A percentile compares a stretch with the other conserved stretches of the same genome.
These are phyloP conservation scores for Cenopis cana DNA, from an alignment of 2,888 invertebrate species.

Conservation along the genomic window DNA sequence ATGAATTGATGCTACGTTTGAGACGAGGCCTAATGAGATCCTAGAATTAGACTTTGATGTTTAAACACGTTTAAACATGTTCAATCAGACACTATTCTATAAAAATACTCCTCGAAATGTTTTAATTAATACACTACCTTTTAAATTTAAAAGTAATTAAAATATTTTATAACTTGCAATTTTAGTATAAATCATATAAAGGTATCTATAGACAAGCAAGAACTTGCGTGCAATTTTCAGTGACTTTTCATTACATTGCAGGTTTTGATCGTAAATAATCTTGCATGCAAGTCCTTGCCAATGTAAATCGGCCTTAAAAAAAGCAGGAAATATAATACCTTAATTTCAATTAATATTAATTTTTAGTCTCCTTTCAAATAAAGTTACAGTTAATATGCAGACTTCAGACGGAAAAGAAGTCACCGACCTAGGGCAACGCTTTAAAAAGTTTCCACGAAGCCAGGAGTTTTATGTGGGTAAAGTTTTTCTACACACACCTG, in stretches of 20 bases:
- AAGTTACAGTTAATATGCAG: not conserved
- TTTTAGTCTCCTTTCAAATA: slow-evolving; percentile 11
- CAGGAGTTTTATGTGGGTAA: slow-evolving; percentile 49
- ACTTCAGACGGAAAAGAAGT: slow-evolving; percentile 18
- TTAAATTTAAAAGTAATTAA: not conserved
- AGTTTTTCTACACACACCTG: slow-evolving; percentile 67
- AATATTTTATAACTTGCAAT: not conserved
- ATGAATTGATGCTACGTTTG: slow-evolving; percentile 26
- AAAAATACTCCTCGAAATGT: not conserved
- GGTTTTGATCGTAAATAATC: no score
- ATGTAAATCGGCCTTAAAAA: not conserved
- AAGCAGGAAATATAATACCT: not conserved
- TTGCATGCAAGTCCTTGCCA: no score
- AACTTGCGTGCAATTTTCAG: no score
- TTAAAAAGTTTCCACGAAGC: slow-evolving; percentile 44
- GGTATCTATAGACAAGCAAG: no score
- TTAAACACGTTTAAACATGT: not conserved
- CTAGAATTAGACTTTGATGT: slow-evolving; percentile 12
- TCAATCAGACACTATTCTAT: not conserved
- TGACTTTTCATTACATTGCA: no score
- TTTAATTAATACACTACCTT: slow-evolving; percentile 3
- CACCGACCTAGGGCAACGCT: slow-evolving; percentile 38
- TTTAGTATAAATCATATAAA: not conserved
- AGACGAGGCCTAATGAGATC: slow-evolving; percentile 34
- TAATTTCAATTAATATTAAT: slow-evolving; percentile 16